Evolutionary conservation across 2,113 vertebrate species (phyloP).

Genomic region (Cebus imitator): DNA sequence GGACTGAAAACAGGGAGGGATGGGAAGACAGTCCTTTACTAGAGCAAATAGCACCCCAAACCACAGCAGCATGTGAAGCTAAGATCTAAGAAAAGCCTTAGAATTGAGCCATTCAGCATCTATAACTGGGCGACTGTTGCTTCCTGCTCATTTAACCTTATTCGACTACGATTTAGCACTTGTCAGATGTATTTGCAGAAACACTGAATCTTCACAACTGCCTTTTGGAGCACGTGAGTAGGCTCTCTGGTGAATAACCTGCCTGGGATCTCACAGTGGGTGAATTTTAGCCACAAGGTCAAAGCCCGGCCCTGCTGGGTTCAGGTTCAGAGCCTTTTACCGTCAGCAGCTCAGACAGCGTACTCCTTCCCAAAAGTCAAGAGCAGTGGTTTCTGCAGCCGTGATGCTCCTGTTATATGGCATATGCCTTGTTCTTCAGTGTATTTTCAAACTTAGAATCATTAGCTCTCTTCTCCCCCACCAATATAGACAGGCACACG

Average conservation of each 20-base stretch:
- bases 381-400: not conserved
- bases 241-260: not conserved
- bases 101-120: not conserved
- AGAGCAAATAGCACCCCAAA: not conserved
- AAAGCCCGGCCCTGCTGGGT: not conserved
- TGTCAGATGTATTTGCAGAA: not conserved
- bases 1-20: not conserved
- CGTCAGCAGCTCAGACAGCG: accelerated
- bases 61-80: not conserved
- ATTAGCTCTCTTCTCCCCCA: accelerated
- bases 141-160: not conserved
- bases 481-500: not conserved
- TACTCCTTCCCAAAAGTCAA: not conserved
- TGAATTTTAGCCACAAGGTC: accelerated
- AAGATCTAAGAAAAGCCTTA: not conserved
- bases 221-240: not conserved
- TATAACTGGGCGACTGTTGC: accelerated
- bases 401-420: no score
- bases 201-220: not conserved
- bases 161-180: not conserved
- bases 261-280: not conserved
- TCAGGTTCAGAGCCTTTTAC: not conserved
- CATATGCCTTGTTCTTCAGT: not conserved
- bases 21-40: not conserved
- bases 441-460: not conserved